phyloP scores from a whole-genome alignment of 2,888 invertebrate species.

The Campoplex nolae region DNA sequence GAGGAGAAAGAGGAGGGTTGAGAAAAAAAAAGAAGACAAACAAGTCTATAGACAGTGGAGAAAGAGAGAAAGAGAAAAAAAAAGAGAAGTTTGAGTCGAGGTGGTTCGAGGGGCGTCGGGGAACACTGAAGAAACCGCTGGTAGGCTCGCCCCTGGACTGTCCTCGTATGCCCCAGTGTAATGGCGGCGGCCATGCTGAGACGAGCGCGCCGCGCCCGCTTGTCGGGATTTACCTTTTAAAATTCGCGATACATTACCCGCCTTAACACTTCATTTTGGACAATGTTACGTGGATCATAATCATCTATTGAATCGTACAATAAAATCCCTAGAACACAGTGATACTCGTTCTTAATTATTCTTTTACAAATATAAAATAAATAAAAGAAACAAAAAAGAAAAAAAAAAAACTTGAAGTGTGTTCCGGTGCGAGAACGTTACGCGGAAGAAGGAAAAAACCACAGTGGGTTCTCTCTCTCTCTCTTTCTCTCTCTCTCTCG shows the following conservation, averaged over 20 bases:
- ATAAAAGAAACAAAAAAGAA: conserved; percentile 13
- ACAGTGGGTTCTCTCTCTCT: conserved; percentile 53
- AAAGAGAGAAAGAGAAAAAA: background rate
- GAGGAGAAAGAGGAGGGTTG: background rate
- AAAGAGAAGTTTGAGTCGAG: conserved; percentile 28
- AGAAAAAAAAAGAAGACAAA: background rate
- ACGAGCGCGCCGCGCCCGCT: conserved; percentile 82
- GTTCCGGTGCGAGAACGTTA: conserved; percentile 54
- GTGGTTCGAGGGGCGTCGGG: conserved; percentile 51
- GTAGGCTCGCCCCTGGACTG: conserved; percentile 77
- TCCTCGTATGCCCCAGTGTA: conserved; percentile 77
- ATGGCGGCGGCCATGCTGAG: conserved; percentile 83
- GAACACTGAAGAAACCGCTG: conserved; percentile 48
- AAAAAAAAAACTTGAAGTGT: background rate
- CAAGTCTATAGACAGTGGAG: conserved; percentile 6
- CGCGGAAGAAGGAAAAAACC: conserved; percentile 54
- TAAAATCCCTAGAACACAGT: background rate
- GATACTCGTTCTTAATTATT: conserved; percentile 33
- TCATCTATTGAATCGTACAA: background rate
- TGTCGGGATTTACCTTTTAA: conserved; percentile 76
- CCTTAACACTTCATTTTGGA: conserved; percentile 1
- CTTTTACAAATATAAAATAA: background rate
- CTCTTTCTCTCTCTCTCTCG: conserved; percentile 64
- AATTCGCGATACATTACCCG: conserved; percentile 62
- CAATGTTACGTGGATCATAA: conserved; percentile 11